Conservation (phyloP, 2,797 vertebrate genomes). For the Gymnothorax javanicus region DNA sequence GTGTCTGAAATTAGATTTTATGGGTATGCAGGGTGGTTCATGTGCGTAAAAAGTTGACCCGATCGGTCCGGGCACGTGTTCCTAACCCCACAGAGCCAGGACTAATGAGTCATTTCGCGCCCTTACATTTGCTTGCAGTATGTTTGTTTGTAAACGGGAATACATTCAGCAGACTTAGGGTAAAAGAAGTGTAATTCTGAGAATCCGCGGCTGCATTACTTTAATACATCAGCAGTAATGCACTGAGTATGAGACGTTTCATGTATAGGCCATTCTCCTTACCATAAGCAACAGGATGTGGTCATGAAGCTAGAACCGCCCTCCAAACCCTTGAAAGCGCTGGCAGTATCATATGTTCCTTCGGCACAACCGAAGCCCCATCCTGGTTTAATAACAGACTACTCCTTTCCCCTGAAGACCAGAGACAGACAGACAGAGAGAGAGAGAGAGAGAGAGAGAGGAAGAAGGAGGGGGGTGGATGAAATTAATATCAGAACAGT, state of each 20-base stretch:
- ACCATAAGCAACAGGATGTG: constrained; percentile 38
- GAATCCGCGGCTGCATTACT: background rate
- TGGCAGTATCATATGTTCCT: constrained; percentile 13
- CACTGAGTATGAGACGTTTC: background rate
- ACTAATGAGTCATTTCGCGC: background rate
- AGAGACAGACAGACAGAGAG: background rate
- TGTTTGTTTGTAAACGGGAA: background rate
- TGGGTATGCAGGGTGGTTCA: background rate
- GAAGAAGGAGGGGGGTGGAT: background rate
- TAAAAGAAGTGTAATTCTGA: background rate
- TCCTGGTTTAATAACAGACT: constrained; percentile 13
- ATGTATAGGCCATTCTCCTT: background rate
- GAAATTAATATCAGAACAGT: background rate
- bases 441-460: constrained; percentile 6
- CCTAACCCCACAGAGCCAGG: background rate
- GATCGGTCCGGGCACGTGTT: background rate
- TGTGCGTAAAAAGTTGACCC: background rate
- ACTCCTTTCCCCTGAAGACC: constrained; percentile 52
- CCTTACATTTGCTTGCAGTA: background rate
- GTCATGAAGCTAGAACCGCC: background rate
- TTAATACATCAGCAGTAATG: background rate
- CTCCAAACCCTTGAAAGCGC: constrained; percentile 28
- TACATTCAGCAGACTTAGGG: too few species aligned
- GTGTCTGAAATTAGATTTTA: background rate
- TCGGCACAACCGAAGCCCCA: background rate